Percentiles rank a stretch among this genome's conserved stretches.
These are phyloP conservation scores for Acanthaster planci DNA, from an alignment of 35 echinoderm and acorn worm genomes.

Conservation along the genomic window DNA sequence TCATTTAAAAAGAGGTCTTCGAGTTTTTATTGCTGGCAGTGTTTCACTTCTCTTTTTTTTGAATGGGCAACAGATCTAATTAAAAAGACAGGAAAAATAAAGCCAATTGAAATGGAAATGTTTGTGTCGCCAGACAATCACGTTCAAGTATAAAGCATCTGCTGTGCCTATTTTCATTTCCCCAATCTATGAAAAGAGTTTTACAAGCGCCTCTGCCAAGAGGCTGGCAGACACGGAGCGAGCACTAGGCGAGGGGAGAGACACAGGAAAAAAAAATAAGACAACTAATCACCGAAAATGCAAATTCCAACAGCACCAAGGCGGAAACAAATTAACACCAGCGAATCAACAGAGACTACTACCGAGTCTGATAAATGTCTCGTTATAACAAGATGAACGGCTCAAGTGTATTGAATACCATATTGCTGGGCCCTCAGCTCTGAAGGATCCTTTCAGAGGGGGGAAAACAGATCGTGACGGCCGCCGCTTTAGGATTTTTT, in stretches of 20 bases:
- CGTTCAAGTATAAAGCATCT: conserved; percentile 31
- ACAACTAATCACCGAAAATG: conserved; percentile 23
- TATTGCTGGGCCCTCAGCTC: conserved; percentile 19
- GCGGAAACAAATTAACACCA: conserved; percentile 33
- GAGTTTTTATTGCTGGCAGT: background rate
- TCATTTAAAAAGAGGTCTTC: conserved; percentile 10
- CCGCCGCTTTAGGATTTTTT: conserved; percentile 22
- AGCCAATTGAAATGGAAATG: conserved; percentile 9
- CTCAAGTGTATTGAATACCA: conserved; percentile 33
- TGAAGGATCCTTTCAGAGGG: conserved; percentile 22
- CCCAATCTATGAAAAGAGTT: conserved; percentile 18
- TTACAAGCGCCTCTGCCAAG: background rate
- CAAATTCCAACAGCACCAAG: conserved; percentile 27
- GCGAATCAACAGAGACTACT: conserved; percentile 31
- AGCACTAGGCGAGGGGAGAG: no score
- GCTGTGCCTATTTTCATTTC: conserved; percentile 18
- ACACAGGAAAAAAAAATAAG: background rate
- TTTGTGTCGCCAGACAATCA: conserved; percentile 23
- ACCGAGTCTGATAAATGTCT: conserved; percentile 31
- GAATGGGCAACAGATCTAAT: conserved; percentile 18
- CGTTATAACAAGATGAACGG: conserved; percentile 31
- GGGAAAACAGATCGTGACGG: conserved; percentile 27
- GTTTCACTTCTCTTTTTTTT: background rate
- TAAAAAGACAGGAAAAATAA: background rate
- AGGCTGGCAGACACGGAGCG: no score